Conservation (phyloP, 2,888 invertebrate genomes). For the Biston betularia region DNA sequence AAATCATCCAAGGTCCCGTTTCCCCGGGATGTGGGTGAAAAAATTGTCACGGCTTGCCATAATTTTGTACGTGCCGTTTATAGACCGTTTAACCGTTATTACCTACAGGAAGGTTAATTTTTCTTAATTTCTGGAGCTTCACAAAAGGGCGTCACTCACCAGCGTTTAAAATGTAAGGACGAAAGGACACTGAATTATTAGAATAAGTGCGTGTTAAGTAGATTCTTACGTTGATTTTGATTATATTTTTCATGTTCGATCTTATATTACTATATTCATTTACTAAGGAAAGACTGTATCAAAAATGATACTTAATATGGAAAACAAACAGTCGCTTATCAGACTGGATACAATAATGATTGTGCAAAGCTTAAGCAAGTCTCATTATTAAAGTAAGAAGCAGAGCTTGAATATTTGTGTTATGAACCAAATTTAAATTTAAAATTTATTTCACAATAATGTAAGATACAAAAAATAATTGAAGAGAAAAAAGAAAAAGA, state of each 20-base stretch:
- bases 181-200: conserved; percentile 7
- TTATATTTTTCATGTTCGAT: background rate
- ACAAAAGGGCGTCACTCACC: conserved; percentile 54
- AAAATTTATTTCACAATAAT: too few relatives aligned
- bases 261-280: background rate
- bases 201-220: background rate
- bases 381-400: too few relatives aligned
- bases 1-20: conserved; percentile 76
- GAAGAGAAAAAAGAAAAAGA: too few relatives aligned
- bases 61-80: conserved; percentile 82
- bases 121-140: conserved; percentile 80
- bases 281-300: too few relatives aligned
- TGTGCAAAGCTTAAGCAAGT: too few relatives aligned
- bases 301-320: too few relatives aligned
- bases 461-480: too few relatives aligned
- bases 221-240: too few relatives aligned
- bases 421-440: too few relatives aligned
- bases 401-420: too few relatives aligned
- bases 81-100: conserved; percentile 69
- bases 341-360: too few relatives aligned
- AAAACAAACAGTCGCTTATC: too few relatives aligned
- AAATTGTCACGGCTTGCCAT: conserved; percentile 82
- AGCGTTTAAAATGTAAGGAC: conserved; percentile 42
- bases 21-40: conserved; percentile 72
- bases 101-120: conserved; percentile 77